Conservation (phyloP, 2,797 vertebrate species). For the Phoebastria nigripes region DNA sequence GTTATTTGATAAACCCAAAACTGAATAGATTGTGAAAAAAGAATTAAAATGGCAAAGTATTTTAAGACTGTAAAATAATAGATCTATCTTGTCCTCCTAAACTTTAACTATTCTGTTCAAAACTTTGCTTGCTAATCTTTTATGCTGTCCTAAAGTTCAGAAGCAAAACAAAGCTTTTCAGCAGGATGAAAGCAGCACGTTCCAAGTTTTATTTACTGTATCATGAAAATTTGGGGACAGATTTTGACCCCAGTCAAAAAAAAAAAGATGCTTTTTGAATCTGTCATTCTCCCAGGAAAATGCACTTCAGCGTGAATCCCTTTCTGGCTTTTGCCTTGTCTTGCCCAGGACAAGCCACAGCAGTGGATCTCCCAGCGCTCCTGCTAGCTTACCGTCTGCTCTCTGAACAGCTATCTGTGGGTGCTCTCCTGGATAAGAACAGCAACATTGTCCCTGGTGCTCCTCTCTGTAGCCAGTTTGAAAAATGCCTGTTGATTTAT, state of each 20-base stretch:
- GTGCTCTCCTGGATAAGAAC: not conserved
- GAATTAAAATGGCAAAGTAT: not conserved
- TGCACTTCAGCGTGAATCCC: not conserved
- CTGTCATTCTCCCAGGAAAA: not conserved
- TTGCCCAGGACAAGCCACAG: not conserved
- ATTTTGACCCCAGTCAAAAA: not conserved
- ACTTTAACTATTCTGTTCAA: not conserved
- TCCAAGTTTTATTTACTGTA: not conserved
- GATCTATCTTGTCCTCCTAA: not conserved
- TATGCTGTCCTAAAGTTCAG: not conserved
- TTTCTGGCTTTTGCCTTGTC: not conserved
- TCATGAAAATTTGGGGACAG: not conserved
- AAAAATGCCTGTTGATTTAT: not conserved
- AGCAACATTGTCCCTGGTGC: not conserved
- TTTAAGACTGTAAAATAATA: not conserved
- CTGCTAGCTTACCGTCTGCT: not conserved
- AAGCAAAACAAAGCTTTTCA: not conserved
- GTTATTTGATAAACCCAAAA: not conserved
- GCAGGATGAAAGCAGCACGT: not conserved
- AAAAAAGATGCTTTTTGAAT: not conserved
- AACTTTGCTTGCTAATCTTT: not conserved
- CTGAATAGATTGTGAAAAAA: not conserved
- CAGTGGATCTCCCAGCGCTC: not conserved
- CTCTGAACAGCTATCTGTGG: not conserved
- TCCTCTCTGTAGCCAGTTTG: not conserved